Evolutionary conservation across 2,797 vertebrate species (phyloP).

Genomic region (Pterois miles): DNA sequence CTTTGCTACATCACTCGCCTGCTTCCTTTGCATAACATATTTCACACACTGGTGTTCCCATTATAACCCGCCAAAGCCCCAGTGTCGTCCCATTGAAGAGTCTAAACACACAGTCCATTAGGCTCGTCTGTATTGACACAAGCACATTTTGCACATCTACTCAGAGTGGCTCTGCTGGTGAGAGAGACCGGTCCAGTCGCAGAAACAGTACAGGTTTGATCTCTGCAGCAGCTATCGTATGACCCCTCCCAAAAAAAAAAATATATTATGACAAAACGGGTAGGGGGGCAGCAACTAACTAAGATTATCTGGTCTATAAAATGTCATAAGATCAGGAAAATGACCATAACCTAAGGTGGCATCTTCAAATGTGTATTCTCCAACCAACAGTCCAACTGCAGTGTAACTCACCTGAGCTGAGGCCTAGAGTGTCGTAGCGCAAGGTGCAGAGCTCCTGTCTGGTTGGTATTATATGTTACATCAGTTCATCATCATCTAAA

Average conservation of each 20-base stretch:
- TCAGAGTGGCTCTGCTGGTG: constrained; percentile 43
- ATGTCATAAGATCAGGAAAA: background rate
- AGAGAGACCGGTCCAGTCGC: background rate
- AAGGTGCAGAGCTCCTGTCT: background rate
- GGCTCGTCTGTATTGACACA: constrained; percentile 83
- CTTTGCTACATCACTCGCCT: constrained; percentile 68
- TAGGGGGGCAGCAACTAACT: background rate
- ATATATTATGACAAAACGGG: background rate
- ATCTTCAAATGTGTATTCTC: background rate
- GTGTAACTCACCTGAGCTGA: background rate
- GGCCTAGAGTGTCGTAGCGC: background rate
- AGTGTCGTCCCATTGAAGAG: constrained; percentile 67
- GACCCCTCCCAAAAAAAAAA: background rate
- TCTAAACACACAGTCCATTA: constrained; percentile 78
- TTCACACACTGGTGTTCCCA: constrained; percentile 84
- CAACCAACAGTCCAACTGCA: background rate
- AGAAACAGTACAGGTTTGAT: constrained; percentile 11
- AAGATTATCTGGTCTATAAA: background rate
- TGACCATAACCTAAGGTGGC: background rate
- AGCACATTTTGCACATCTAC: constrained; percentile 64
- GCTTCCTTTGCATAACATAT: constrained; percentile 82
- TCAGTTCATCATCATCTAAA: background rate
- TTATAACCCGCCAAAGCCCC: constrained; percentile 74
- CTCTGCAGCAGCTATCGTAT: background rate
- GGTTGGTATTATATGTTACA: background rate